Evolutionary conservation across 2,113 vertebrate genomes (phyloP), one percentile per base, ranked within the genome.

Genomic region (Megalops atlanticus): DNA sequence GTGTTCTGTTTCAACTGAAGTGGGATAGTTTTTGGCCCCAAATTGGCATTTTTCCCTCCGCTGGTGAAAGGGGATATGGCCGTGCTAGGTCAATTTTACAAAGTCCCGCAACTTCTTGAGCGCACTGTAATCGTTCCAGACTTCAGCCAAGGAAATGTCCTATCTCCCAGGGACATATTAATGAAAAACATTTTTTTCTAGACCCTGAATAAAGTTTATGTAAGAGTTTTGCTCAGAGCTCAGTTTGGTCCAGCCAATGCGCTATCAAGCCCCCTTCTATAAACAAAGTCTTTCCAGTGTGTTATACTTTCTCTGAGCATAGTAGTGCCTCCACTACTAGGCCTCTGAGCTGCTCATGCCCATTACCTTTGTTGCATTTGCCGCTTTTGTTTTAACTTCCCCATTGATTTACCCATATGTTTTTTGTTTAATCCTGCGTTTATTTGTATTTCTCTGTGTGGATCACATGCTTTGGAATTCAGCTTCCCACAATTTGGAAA

Each of bases 21-120:
- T 75, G 83, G 80, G 76, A 40, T 40, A 5, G 79, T 76, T 81
- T 78, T 83, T 79, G 83, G 85, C 81, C 77, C 54, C 1, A 68
- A 38, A 76, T 80, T 85, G 0, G 27, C 33, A 3, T 4, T 0
- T 18, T 72, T 72, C 15, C 70, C 35, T 72, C 27, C 33, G 1
- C 24, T 3, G 38, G 16, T 73, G 71, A 73, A 73, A 73, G 71
- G 3, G 10, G 35, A 73, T 73, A 73, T 36, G 11, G 16, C 35
- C 38, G 38, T 36, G 24, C 38, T 73, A 3, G 38, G 15, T 73
- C 38, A 40, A 39, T 36, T 73, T 39, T 40, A 24, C 15, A 36
- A 38, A 73, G 33, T n/a, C 38, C 35, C 38, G 31, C 14, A 24
- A 10, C 35, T 36, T 31, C 39, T 24, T 0, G 18, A 5, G 21